Base-by-base conservation (phyloP, 2,797 vertebrate species). In the Megalops cyprinoides region DNA sequence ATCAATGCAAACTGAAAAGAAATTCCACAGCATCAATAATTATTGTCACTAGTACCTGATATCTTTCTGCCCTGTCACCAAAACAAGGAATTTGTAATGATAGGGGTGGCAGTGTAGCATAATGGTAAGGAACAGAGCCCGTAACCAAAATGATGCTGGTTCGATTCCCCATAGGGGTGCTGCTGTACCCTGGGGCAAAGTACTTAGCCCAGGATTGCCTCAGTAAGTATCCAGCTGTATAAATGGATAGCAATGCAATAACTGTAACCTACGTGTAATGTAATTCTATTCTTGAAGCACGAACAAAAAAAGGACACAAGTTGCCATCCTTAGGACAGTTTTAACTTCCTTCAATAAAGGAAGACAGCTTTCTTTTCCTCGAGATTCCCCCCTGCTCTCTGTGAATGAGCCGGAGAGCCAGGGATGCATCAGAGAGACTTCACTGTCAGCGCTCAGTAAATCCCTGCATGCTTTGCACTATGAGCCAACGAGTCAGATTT, bases 271-370 rank as follows among this genome's bases (percentile, higher is more conserved):
- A n/a, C n/a, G n/a, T n/a, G n/a, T n/a, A n/a, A n/a, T n/a, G n/a
- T n/a, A n/a, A n/a, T n/a, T n/a, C n/a, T n/a, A 34, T 65, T 65
- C 31, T 2, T 15, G 23, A 62, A 28, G 10, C 25, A n/a, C 58
- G 23, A 25, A 55, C 55, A 56, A 56, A 55, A 25, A 34, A 65
- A 37, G 31, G 31, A 15, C 20, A 65, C 65, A 31, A 65, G 28
- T 37, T 65, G 37, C 44, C 31, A 25, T 31, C 46, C 73, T 6
- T 42, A 15, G 14, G 73, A 51, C 28, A 31, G 44, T 31, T 25
- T 48, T 48, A 49, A 75, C 49, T 75, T 23, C 49, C 73, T n/a
- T 75, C 46, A 75, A 31, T 49, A 75, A 75, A 49, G 46, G 46
- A 49, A 75, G 23, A 49, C 4, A 31, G 20, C n/a, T 20, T 28